Evolutionary conservation across 1,140 invertebrate species (phyloP), one percentile per base, ranked within the genome.

Genomic region (Conus betulinus): DNA sequence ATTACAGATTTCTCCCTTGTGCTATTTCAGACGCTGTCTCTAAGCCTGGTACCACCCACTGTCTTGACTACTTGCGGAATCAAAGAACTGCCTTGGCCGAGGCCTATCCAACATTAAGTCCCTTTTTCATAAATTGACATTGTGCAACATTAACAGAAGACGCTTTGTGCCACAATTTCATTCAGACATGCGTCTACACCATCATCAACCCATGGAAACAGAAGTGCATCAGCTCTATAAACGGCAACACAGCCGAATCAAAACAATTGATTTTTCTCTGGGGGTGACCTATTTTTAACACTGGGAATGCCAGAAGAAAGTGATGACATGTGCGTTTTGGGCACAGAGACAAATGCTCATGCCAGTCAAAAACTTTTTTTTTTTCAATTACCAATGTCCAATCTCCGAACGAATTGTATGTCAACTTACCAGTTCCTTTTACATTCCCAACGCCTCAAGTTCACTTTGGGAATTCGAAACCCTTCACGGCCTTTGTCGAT

Each of bases 201-300:
- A 81, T 23, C 39, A 20, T 52, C 23, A 51, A 81, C 79, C 79
- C 79, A 81, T 81, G 51, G 79, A 81, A 81, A 81, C 79, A 81
- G 79, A 81, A 81, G 15, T 81, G 79, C 79, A 81, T 81, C 79
- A 81, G 79, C 79, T 23, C 79, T 81, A 81, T 81, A 81, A 81
- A 81, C 11, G 39, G 79, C 39, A 81, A 81, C 79, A 81, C 79
- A 13, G 52, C 79, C 17, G 79, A 81, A 81, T 53, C 79, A 81
- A 81, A 81, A 53, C 79, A 52, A 81, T 81, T 81, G 79, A 81
- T 81, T 81, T 81, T 78, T 78, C 76, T 81, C 23, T 51, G 27
- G 39, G 27, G 39, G 79, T 71, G 67, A 71, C 39, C 79, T 81
- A 81, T 81, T 81, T 81, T 81, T 81, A 51, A 53, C 79, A 23